Base-by-base conservation (phyloP, 2,888 invertebrate species). In the Ophraella communa region DNA sequence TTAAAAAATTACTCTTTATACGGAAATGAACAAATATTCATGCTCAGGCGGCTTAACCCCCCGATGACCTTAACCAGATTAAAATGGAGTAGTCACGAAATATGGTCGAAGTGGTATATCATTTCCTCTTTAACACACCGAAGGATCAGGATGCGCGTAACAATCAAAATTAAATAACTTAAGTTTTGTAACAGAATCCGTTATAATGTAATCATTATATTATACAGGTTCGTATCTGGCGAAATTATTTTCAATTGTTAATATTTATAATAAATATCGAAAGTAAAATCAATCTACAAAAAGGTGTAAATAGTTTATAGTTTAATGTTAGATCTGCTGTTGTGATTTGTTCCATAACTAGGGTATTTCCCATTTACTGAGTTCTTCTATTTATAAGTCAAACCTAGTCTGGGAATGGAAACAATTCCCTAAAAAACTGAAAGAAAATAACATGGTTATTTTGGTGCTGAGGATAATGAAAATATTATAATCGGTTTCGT, bases 51-150 rank as follows among this genome's bases (percentile, higher is more conserved):
- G 62, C 44, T 65, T 62, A 49, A 65, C 62, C 67, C 64, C 39
- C 54, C 39, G 62, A 65, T 62, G 67, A 65, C 67, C 67, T 67
- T 67, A 59, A 51, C 11, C 62, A 58, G 62, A 65, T 64, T 62
- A 53, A n/a, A 56, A 54, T 56, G 53, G 62, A 56, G 49, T 60
- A 62, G 62, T 64, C 64, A 65, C 64, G 67, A 65, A 62, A 67
- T 64, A 44, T 62, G 62, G 47, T 39, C 45, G 39, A 60, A 58
- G 33, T 58, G 51, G 56, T 61, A 53, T 58, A 64, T 64, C 63
- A 64, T 66, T 66, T 66, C 63, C 64, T 62, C 56, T 66, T 58
- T 64, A 20, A 47, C 30, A 45, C 59, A 49, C 23, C 33, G 33
- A 35, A 47, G 20, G 60, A 52, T 44, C 52, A 64, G 55, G 56